These are phyloP conservation scores for Pyrrhura leucotis DNA, from an alignment of 2,797 vertebrate genomes.

Conservation along the genomic window DNA sequence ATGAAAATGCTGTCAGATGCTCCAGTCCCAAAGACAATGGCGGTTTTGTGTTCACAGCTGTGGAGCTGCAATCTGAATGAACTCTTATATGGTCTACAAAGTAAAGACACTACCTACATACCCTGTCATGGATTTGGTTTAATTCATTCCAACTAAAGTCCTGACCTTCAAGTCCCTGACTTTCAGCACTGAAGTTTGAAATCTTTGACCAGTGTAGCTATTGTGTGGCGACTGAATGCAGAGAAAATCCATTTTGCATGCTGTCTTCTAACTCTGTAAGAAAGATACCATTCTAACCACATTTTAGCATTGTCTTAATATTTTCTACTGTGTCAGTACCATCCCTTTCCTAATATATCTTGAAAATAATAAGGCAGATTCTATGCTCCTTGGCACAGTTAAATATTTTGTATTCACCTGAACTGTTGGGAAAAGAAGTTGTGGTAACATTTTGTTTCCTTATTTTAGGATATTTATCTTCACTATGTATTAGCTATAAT, in stretches of 20 bases:
- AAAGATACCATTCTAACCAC: neutral
- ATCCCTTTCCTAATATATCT: neutral
- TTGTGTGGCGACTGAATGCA: neutral
- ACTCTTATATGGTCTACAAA: neutral
- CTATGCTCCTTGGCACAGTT: neutral
- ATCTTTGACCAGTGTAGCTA: neutral
- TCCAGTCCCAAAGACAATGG: neutral
- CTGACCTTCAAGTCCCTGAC: neutral
- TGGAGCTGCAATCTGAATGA: neutral
- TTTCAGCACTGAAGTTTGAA: neutral
- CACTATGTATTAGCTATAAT: neutral
- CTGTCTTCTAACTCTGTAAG: neutral
- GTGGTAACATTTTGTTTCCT: slow-evolving; percentile 19
- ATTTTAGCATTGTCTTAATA: neutral
- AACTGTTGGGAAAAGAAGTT: neutral
- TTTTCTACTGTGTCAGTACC: neutral
- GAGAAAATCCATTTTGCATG: slow-evolving; percentile 61
- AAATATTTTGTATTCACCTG: neutral
- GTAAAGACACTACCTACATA: neutral
- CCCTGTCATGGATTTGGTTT: neutral
- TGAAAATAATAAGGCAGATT: neutral
- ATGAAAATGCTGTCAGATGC: neutral
- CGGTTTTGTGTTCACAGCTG: slow-evolving; percentile 1
- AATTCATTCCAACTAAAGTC: neutral
- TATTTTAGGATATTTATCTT: neutral